Evolutionary conservation across 2,888 invertebrate species (phyloP), one percentile per base, ranked within the genome.

Genomic region (Rotaria sp.): DNA sequence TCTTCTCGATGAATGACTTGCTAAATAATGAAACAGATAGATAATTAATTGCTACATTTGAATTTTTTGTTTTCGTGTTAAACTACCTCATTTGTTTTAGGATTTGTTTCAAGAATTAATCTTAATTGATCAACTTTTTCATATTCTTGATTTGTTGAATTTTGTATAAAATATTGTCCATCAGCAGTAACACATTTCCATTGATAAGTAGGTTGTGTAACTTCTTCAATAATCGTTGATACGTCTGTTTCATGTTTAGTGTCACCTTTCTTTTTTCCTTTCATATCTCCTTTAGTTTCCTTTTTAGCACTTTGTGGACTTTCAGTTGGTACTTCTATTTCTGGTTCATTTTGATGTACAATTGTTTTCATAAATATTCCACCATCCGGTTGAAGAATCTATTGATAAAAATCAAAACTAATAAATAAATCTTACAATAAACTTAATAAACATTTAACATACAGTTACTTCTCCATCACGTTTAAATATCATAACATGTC

Each of bases 1-100:
- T 91, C 91, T 88, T 91, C 91, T 85, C 91, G 88, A 0, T 90
- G 90, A 41, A 89, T 88, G 90, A 91, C 89, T 0, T 89, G 88
- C 91, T 91, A 88, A 18, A 88, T n/a, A n/a, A 74, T 75, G 26
- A 87, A 85, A 84, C 52, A 48, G 86, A 59, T 26, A 84, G 18
- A 50, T 18, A 50, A 15, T 45, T 11, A 8, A 50, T 50, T 13
- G 15, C 13, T 50, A 50, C 13, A 50, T 50, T 45, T 2, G 50
- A 50, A 15, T 50, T 50, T 18, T 13, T 75, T 30, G 0, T 8
- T 52, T 84, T 15, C 4, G 30, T 24, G 21, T 13, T 0, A 13
- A 15, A 35, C 15, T 24, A 85, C 52, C 30, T 48, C 50, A 26
- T 45, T 86, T 52, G 52, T 35, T 41, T 86, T 57, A 7, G 55